Evolutionary conservation across 2,888 invertebrate genomes (phyloP), one percentile per base, ranked within the genome.

Genomic region (Ferdinandea cuprea): DNA sequence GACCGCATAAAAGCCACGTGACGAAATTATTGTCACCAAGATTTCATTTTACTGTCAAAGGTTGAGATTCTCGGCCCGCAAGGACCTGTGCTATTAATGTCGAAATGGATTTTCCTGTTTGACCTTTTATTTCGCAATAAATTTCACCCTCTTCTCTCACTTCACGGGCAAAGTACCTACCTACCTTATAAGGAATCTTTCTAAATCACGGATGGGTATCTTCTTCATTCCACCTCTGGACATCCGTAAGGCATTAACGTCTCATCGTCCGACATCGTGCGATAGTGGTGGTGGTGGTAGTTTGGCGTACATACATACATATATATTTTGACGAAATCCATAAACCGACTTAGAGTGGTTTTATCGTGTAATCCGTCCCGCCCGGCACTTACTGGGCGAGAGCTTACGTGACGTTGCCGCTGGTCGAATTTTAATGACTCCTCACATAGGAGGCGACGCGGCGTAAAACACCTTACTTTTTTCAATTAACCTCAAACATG

Each of bases 121-220:
- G 76, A 81, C 77, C 81, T 81, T 81, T 81, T 77, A 77, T 66
- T 71, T 77, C 71, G 46, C 77, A 81, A 76, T 81, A 81, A 81
- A 81, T 59, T 44, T 61, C 63, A 32, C 52, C 58, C 59, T 58
- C 19, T 48, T 46, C 59, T 30, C 56, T 50, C n/a, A 8, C 6
- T 56, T n/a, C 32, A 32, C 63, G 54, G 50, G 61, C 59, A 50
- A 7, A 11, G 54, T 30, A 30, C 19, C 5, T 28, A 54, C 6
- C n/a, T 25, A 8, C 17, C 5, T 30, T 0, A 56, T 2, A 40
- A 9, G 25, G 28, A 46, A 68, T 44, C 30, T 32, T 13, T 42
- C 65, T 65, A 52, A 66, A 66, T 66, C 65, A 54, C 9, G 32
- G 44, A 32, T 9, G 54, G 9, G 65, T 37, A 69, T 35, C 37